phyloP scores from a whole-genome alignment of 2,797 vertebrate genomes.

The Podarcis lilfordi region DNA sequence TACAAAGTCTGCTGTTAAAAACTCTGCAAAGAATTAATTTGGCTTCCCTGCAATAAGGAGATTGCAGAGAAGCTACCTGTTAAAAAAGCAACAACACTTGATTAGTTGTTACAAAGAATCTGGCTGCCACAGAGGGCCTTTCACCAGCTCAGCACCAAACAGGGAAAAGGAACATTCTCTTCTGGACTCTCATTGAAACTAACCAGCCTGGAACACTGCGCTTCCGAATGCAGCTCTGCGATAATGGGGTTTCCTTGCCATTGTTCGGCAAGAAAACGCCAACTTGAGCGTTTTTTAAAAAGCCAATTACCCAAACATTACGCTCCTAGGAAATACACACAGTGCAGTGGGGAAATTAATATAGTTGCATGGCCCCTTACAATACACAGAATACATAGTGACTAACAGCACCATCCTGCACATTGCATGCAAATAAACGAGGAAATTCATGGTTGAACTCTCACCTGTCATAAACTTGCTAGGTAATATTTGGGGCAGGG shows the following conservation, averaged over 20 bases:
- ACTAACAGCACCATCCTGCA: too few relatives aligned
- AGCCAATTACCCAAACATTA: neutral
- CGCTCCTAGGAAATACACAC: neutral
- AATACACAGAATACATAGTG: neutral
- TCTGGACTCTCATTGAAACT: conserved; percentile 6
- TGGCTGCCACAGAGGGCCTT: neutral
- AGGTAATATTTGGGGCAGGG: too few relatives aligned
- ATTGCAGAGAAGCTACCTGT: too few relatives aligned
- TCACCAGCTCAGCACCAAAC: neutral
- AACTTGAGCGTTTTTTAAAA: neutral
- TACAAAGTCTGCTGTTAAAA: too few relatives aligned
- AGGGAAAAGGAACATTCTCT: neutral
- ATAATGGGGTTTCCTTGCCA: neutral
- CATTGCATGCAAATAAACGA: neutral
- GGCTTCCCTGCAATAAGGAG: too few relatives aligned
- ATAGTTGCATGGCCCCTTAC: neutral
- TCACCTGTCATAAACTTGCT: neutral
- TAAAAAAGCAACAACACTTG: neutral
- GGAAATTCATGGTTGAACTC: neutral
- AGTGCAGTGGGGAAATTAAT: neutral
- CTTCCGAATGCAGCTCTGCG: neutral
- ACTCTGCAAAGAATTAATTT: too few relatives aligned
- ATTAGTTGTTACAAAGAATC: conserved; percentile 5
- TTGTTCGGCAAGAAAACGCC: neutral
- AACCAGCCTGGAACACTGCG: neutral